phyloP scores from a whole-genome alignment of 2,888 invertebrate genomes.

The Chrysolina americana region DNA sequence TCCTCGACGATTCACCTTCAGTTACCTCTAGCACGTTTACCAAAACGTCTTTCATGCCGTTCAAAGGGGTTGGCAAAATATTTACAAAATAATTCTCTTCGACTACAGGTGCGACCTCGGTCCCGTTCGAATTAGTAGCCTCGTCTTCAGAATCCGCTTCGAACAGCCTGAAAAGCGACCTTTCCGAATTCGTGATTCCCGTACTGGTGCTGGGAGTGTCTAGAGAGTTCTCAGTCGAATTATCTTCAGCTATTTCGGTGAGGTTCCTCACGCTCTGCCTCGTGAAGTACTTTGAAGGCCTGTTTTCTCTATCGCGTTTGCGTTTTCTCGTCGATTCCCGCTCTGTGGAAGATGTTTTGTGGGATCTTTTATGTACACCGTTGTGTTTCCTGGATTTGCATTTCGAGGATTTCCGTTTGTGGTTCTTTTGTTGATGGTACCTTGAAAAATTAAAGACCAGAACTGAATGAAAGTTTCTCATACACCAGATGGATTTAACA shows the following conservation, averaged over 20 bases:
- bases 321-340: slow-evolving; percentile 34
- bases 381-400: slow-evolving; percentile 53
- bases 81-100: slow-evolving; percentile 70
- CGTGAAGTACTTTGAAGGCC: slow-evolving; percentile 60
- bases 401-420: slow-evolving; percentile 56
- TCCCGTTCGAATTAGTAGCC: slow-evolving; percentile 48
- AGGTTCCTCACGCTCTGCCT: slow-evolving; percentile 60
- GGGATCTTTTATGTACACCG: slow-evolving; percentile 46
- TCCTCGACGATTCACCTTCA: slow-evolving; percentile 69
- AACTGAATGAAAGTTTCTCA: neutral
- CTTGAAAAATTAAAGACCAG: neutral
- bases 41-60: slow-evolving; percentile 70
- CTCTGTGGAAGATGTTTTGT: slow-evolving; percentile 45
- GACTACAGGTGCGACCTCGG: slow-evolving; percentile 37
- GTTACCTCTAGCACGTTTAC: slow-evolving; percentile 64
- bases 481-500: too few species aligned
- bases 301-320: slow-evolving; percentile 38
- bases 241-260: slow-evolving; percentile 53
- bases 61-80: slow-evolving; percentile 75
- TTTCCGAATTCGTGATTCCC: slow-evolving; percentile 69
- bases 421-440: slow-evolving; percentile 37
- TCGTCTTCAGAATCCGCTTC: slow-evolving; percentile 77
- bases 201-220: slow-evolving; percentile 79
- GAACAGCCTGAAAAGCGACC: slow-evolving; percentile 68
- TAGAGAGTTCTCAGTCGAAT: slow-evolving; percentile 66